These are phyloP conservation scores for Apostichopus californicus DNA, from an alignment of 35 echinoderm and acorn worm genomes.

Conservation along the genomic window DNA sequence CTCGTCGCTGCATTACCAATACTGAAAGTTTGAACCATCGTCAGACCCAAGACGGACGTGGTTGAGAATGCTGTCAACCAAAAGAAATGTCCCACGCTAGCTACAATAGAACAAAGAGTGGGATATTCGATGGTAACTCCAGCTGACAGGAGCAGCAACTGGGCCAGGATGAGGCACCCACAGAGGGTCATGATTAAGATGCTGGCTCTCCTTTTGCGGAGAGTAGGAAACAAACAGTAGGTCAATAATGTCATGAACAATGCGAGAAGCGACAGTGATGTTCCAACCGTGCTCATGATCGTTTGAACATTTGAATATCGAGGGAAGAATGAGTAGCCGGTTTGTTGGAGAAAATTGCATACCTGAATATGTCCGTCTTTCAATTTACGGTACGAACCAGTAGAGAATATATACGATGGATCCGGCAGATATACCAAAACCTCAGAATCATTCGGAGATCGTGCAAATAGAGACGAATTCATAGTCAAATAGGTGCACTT, in stretches of 20 bases:
- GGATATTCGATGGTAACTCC: conserved; percentile 2
- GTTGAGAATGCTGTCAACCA: conserved; percentile 61
- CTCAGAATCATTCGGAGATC: not conserved
- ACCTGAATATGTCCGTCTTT: not conserved
- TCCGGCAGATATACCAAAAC: not conserved
- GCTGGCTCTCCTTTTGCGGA: conserved; percentile 39
- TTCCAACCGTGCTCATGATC: conserved; percentile 40
- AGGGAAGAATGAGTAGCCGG: not conserved
- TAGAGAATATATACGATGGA: not conserved
- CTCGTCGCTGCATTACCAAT: not conserved
- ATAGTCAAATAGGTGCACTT: not conserved
- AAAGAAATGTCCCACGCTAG: conserved; percentile 52
- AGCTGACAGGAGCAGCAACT: conserved; percentile 30
- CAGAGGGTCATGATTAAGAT: conserved; percentile 59
- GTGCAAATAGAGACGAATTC: not conserved
- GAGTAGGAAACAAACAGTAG: conserved; percentile 54
- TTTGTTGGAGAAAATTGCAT: not conserved
- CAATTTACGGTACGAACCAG: not conserved
- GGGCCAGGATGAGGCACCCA: conserved; percentile 52
- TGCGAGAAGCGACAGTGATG: not conserved
- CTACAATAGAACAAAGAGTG: conserved; percentile 38
- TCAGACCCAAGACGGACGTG: conserved; percentile 44
- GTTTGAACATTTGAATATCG: not conserved
- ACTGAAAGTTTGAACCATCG: conserved; percentile 57
- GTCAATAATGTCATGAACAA: conserved; percentile 37